Evolutionary conservation across 1,140 invertebrate genomes (phyloP), one percentile per base, ranked within the genome.

Genomic region (Asbolus verrucosus): DNA sequence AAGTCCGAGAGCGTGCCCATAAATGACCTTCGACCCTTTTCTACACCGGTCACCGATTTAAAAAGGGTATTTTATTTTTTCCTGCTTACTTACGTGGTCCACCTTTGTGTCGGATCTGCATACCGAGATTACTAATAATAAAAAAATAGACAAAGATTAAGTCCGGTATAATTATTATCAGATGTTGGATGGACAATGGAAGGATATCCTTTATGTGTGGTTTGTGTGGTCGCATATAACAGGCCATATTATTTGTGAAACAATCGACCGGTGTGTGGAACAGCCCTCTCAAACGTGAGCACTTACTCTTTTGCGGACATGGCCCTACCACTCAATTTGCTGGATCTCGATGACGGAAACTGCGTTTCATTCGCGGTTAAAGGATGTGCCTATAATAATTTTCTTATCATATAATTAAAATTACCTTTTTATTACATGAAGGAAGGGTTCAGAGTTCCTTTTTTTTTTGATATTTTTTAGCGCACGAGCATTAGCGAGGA

Each of bases 51-150:
- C 71, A 73, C 66, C 67, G 33, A 66, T 60, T 36, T 60, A 68
- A 62, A 63, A 65, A 67, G 71, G 62, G 43, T 62, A 69, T 65
- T 72, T 73, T 73, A 73, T 73, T 66, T 67, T 73, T 73, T 73
- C 71, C 71, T 73, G 71, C 50, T 27, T 67, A 59, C 50, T 16
- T 46, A 59, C 70, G 70, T 68, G 70, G 66, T 69, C 67, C 70
- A 72, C 70, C 67, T 72, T 72, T 72, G 70, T 72, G 54, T 65
- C 21, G 59, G 50, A 67, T 72, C 60, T 72, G 67, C 60, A 65
- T 69, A 69, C 65, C 66, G 60, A 72, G 70, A 72, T 72, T 72
- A 72, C 38, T 72, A 72, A 72, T 68, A 72, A 72, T 72, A 63
- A 67, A 61, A 65, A 68, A 31, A 73, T 39, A 38, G 6, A 16